These are phyloP conservation scores for Lepidonotus clava DNA, from an alignment of 2,888 invertebrate genomes.

Conservation along the genomic window DNA sequence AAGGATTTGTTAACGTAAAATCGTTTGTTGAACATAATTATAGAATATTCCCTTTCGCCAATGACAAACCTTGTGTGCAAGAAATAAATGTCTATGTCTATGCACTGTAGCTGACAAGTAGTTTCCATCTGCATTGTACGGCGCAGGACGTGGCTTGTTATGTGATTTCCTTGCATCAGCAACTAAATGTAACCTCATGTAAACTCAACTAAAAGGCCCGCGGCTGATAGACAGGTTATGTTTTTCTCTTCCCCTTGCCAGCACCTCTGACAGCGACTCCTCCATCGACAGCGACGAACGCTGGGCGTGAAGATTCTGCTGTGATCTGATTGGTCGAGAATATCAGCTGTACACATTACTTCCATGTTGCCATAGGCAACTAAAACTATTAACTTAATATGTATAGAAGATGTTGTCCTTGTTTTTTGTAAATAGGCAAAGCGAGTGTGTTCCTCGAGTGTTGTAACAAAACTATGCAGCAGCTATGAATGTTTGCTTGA, in stretches of 20 bases:
- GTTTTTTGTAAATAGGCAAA: constrained; percentile 16
- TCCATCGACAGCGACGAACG: constrained; percentile 41
- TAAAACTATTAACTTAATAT: constrained; percentile 45
- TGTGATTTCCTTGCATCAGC: too few species aligned
- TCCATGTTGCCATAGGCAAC: constrained; percentile 34
- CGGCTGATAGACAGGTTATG: neutral
- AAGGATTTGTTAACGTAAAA: too few species aligned
- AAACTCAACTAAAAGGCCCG: too few species aligned
- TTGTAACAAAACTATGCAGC: constrained; percentile 34
- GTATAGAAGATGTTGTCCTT: neutral
- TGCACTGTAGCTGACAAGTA: too few species aligned
- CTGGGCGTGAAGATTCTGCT: constrained; percentile 46
- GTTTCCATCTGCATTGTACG: too few species aligned
- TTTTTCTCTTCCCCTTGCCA: constrained; percentile 12
- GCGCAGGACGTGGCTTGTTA: too few species aligned
- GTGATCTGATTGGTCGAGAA: constrained; percentile 47
- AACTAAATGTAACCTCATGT: too few species aligned
- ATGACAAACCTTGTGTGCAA: too few species aligned
- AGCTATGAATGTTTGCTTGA: neutral
- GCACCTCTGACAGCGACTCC: constrained; percentile 14
- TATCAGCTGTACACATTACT: constrained; percentile 44
- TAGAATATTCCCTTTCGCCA: too few species aligned
- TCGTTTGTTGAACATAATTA: too few species aligned
- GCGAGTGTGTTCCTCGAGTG: neutral
- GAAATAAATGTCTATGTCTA: too few species aligned